Evolutionary conservation across 2,113 vertebrate species (phyloP), one percentile per base, ranked within the genome.

Genomic region (Nothocercus julius): DNA sequence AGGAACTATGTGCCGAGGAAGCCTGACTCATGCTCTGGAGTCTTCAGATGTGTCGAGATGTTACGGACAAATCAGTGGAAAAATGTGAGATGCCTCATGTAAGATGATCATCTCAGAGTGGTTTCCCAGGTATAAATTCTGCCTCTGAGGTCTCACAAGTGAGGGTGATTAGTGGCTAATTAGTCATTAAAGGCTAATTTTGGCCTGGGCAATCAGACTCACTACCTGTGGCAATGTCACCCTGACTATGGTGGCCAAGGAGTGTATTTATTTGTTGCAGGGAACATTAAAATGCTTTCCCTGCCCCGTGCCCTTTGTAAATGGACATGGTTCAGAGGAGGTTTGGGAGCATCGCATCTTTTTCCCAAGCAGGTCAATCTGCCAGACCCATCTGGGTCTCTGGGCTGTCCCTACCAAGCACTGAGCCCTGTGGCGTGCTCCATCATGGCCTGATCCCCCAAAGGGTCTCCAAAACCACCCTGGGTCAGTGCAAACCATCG

Each of bases 21-120:
- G 25, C 0, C 9, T 6, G 36, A 18, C 11, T 6, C 2, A 0
- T 20, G n/a, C n/a, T 25, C 25, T 15, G 51, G 17, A 38, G 61
- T 8, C 24, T 0, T 7, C 7, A 38, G 16, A 34, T 61, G 47
- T 2, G 1, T 1, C 8, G 3, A 27, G 53, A 1, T 18, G 28
- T 30, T 49, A 20, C 0, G 8, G 44, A 24, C n/a, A 15, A 30
- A 6, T 30, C 49, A 7, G 49, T 12, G 42, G 24, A 10, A 34
- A 44, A 9, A 20, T 18, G 11, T 0, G 19, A n/a, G 8, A 2
- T 7, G 24, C 21, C 24, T 68, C 15, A 0, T 5, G 4, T 3
- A 11, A 49, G 4, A 6, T 13, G 38, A 22, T 18, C 12, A 54
- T 2, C 15, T 20, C 36, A 28, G 20, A 9, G 28, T 51, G 17